These are phyloP conservation scores for Amaurobius ferox DNA, from an alignment of 2,888 invertebrate genomes.

Conservation along the genomic window DNA sequence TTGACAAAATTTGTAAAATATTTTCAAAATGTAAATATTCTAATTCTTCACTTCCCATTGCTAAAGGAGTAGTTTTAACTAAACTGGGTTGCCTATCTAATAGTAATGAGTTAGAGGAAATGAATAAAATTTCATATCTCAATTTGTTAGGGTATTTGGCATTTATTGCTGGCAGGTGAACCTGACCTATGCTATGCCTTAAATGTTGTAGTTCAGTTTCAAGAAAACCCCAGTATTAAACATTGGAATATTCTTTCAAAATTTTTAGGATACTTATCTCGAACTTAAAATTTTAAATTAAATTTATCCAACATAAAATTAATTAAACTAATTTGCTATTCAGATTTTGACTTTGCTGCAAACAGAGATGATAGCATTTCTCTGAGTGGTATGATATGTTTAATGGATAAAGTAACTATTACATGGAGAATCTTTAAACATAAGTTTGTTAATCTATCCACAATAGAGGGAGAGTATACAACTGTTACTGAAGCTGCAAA, in stretches of 20 bases:
- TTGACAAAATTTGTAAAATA: not conserved
- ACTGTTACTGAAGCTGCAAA: too few relatives aligned
- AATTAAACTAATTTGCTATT: too few relatives aligned
- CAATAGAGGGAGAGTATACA: too few relatives aligned
- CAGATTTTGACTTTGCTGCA: too few relatives aligned
- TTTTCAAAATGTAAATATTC: conserved; percentile 14
- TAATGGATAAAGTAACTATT: too few relatives aligned
- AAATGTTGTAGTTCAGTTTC: conserved; percentile 6
- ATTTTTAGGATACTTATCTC: conserved; percentile 1
- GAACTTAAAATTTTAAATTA: not conserved
- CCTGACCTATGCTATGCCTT: conserved; percentile 4
- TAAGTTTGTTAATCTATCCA: too few relatives aligned
- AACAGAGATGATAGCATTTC: too few relatives aligned
- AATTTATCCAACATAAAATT: too few relatives aligned
- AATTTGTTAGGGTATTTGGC: too few relatives aligned
- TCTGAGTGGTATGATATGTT: too few relatives aligned
- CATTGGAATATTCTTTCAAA: conserved; percentile 9
- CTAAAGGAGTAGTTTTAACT: conserved; percentile 9
- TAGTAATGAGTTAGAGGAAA: not conserved
- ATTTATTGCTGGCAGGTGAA: not conserved
- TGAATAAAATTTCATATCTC: not conserved
- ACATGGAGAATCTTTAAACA: too few relatives aligned
- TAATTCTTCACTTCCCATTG: conserved; percentile 8
- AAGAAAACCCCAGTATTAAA: not conserved
- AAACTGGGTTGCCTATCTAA: not conserved